Evolutionary conservation across 2,113 vertebrate genomes (phyloP).

Genomic region (Oostethus manadensis): DNA sequence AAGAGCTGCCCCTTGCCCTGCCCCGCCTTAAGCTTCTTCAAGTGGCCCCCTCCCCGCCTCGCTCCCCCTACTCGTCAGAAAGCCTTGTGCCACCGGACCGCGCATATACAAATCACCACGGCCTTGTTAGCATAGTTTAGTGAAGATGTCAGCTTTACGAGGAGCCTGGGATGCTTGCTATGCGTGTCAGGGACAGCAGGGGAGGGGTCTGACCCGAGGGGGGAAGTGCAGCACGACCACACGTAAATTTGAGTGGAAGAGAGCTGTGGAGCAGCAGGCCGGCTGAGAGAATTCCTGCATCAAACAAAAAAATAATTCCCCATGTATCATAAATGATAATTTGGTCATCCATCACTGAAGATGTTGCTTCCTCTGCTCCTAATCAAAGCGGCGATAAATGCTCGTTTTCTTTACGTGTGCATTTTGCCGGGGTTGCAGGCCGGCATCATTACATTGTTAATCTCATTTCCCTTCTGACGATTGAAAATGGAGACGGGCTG

Average conservation of each 20-base stretch:
- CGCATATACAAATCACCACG: conserved; percentile 72
- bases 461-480: conserved; percentile 74
- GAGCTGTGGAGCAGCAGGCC: conserved; percentile 51
- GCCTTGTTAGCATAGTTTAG: conserved; percentile 78
- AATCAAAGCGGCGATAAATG: conserved; percentile 38
- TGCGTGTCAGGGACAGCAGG: conserved; percentile 59
- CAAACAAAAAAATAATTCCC: conserved; percentile 40
- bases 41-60: not conserved
- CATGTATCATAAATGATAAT: conserved; percentile 47
- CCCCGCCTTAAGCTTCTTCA: conserved; percentile 5
- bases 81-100: conserved; percentile 49
- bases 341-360: conserved; percentile 31
- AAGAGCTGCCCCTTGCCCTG: conserved; percentile 36
- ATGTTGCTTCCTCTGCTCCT: conserved; percentile 32
- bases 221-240: conserved; percentile 20
- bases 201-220: conserved; percentile 52
- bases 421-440: conserved; percentile 14
- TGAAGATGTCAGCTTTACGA: conserved; percentile 77
- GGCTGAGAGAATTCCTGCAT: conserved; percentile 17
- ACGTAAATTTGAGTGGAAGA: conserved; percentile 63
- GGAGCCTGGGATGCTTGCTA: conserved; percentile 60
- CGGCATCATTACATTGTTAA: conserved; percentile 70
- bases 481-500: conserved; percentile 69
- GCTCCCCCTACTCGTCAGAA: conserved; percentile 15
- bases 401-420: conserved; percentile 22